Evolutionary conservation across 2,888 invertebrate species (phyloP).

Genomic region (Dasysyrphus albostriatus): DNA sequence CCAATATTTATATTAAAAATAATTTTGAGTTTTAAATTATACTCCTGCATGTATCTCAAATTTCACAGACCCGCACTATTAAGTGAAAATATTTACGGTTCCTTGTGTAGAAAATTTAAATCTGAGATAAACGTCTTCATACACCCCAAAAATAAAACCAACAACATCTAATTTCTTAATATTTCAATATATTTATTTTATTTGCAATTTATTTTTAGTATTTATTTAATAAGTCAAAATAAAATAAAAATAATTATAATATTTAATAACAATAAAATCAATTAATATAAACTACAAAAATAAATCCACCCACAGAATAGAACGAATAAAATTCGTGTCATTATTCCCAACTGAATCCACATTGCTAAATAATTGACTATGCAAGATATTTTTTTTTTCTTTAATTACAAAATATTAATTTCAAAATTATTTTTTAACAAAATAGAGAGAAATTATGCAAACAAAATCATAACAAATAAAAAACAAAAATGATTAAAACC

Average conservation of each 20-base stretch:
- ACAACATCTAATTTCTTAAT: not conserved
- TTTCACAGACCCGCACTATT: too few species aligned
- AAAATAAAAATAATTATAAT: constrained; percentile 56
- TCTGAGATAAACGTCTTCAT: not conserved
- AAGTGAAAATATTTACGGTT: too few species aligned
- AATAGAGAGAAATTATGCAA: constrained; percentile 33
- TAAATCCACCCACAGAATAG: constrained; percentile 27
- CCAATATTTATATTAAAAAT: too few species aligned
- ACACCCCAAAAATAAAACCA: not conserved
- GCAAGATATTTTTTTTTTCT: constrained; percentile 45
- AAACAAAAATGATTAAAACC: constrained; percentile 42
- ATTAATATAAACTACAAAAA: constrained; percentile 54
- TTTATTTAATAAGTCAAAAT: constrained; percentile 58
- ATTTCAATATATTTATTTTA: constrained; percentile 70
- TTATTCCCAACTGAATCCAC: constrained; percentile 34
- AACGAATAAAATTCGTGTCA: constrained; percentile 1
- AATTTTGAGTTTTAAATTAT: too few species aligned
- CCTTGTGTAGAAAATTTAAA: not conserved
- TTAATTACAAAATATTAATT: constrained; percentile 40
- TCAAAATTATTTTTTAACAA: constrained; percentile 14
- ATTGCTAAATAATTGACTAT: constrained; percentile 75
- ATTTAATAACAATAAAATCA: constrained; percentile 72
- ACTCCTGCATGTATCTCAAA: too few species aligned
- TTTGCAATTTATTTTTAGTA: constrained; percentile 63
- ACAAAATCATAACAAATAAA: constrained; percentile 56